Base-by-base conservation (phyloP, 2,888 invertebrate genomes). In the Apamea anceps region DNA sequence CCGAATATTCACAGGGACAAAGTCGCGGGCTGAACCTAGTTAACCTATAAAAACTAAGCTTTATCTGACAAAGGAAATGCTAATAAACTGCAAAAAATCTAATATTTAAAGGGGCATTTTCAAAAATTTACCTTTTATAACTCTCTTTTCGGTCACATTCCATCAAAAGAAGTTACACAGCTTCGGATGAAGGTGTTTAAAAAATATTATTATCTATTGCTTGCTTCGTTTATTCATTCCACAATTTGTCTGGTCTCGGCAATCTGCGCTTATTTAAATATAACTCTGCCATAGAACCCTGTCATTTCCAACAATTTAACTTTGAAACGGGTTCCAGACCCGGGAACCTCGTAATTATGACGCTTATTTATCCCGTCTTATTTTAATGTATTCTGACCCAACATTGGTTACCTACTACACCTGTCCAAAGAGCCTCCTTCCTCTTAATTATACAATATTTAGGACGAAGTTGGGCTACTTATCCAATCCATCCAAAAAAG, bases 311-410 rank as follows among this genome's bases (percentile, higher is more conserved):
- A 63, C 45, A 75, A 68, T 75, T 32, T 63, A n/a, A 63, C 54
- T 80, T 80, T 80, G 80, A 80, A 37, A 80, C 57, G 75, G 75
- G 80, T 54, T 28, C n/a, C 67, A 75, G 67, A 54, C 15, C n/a
- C 15, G 32, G 13, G 37, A 37, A 37, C 3, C n/a, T 54, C 25
- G n/a, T 54, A 54, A 68, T 66, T 60, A 60, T 28, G 5, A 13
- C 6, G 66, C 25, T 54, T 70, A 76, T 77, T 72, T 77, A 81
- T 70, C 25, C 57, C 63, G n/a, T 45, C 63, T n/a, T 51, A 65
- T 70, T 70, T 72, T 60, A 72, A 81, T 60, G 65, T 81, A 71
- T 76, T 81, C 70, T 32, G 66, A 28, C 37, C 48, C 18, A 28
- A 65, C 28, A 65, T 75, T n/a, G 3, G 15, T 57, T 57, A 68